These are phyloP conservation scores for Nasua narica DNA, from an alignment of 2,797 vertebrate genomes.

Conservation along the genomic window DNA sequence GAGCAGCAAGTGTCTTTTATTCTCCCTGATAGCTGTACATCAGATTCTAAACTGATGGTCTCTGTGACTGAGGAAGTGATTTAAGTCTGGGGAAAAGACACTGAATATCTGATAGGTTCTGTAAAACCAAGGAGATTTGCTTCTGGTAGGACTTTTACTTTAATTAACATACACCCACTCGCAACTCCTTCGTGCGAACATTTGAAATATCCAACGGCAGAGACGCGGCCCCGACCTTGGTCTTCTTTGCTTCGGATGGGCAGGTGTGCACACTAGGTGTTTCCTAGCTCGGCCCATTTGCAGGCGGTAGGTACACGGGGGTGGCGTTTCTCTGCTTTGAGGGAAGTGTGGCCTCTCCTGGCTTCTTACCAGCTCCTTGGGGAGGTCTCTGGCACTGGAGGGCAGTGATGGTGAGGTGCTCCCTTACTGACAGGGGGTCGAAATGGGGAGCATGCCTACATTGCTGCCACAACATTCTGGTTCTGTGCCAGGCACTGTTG, in stretches of 20 bases:
- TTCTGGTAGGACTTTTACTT: background rate
- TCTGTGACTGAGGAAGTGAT: background rate
- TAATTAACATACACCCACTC: background rate
- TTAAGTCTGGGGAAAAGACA: conserved; percentile 46
- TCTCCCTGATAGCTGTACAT: conserved; percentile 61
- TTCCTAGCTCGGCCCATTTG: background rate
- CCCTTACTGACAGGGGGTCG: background rate
- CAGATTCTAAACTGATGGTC: conserved; percentile 45
- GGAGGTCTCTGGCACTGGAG: background rate
- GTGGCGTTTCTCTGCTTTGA: background rate
- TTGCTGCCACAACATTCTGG: no score
- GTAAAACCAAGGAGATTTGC: background rate
- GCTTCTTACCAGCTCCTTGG: background rate
- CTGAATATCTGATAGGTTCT: background rate
- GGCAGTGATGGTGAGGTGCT: background rate
- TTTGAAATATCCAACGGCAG: background rate
- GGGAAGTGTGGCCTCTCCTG: background rate
- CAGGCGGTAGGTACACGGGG: rapidly evolving
- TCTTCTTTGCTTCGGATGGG: background rate
- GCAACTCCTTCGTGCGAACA: background rate
- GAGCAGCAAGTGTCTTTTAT: conserved; percentile 71
- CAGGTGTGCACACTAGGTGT: background rate
- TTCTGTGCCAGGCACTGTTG: background rate
- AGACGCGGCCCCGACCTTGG: background rate
- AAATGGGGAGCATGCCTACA: background rate